Evolutionary conservation across 2,797 vertebrate genomes (phyloP).

Genomic region (Liparis tanakae): DNA sequence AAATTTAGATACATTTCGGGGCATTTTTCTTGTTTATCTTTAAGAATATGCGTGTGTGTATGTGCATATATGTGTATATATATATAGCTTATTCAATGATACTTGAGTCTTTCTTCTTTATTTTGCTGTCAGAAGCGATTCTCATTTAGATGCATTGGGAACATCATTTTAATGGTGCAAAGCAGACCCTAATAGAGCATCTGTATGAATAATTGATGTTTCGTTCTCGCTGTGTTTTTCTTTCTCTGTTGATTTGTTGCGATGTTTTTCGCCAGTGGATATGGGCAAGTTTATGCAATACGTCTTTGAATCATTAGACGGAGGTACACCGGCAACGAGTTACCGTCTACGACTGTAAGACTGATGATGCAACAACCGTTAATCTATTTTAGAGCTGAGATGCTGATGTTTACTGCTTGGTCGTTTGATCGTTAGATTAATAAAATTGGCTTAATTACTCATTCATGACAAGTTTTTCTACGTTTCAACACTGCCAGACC

Average conservation of each 20-base stretch:
- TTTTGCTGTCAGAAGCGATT: neutral
- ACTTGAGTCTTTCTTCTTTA: neutral
- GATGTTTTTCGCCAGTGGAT: constrained; percentile 27
- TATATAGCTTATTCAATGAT: neutral
- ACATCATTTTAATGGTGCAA: constrained; percentile 15
- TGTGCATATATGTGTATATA: neutral
- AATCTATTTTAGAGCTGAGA: constrained; percentile 24
- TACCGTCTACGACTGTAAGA: constrained; percentile 20
- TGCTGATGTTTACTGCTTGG: constrained; percentile 6
- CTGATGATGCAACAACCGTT: constrained; percentile 43
- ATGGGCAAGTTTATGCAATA: constrained; percentile 23
- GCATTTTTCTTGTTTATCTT: neutral
- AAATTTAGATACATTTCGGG: neutral
- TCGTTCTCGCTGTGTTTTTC: constrained; percentile 41
- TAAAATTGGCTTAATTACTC: constrained; percentile 4
- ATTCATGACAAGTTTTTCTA: constrained; percentile 27
- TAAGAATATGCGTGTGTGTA: neutral
- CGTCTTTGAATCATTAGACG: constrained; percentile 37
- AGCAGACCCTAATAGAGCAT: constrained; percentile 45
- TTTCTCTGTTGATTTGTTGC: constrained; percentile 49
- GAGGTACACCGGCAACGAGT: constrained; percentile 8
- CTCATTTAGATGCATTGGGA: constrained; percentile 20
- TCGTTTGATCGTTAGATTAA: constrained; percentile 25
- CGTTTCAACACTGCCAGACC: constrained; percentile 33
- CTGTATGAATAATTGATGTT: constrained; percentile 68